Percentiles rank a stretch among this genome's conserved stretches.
Evolutionary conservation across 2,113 vertebrate species (phyloP).

Genomic region (Oxyura jamaicensis): DNA sequence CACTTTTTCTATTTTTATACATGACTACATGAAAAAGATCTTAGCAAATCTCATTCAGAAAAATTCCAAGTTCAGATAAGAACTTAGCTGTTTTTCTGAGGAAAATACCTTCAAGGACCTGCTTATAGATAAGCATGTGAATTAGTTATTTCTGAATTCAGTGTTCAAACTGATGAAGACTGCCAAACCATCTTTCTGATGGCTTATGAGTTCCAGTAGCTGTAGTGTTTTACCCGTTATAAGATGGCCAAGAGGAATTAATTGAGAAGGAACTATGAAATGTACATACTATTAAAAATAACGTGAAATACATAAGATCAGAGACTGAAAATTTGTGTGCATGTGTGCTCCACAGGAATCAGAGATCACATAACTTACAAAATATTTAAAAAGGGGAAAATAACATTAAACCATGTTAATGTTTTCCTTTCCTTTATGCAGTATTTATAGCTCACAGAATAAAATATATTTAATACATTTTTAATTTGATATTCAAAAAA

Average conservation of each 20-base stretch:
- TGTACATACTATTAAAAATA: not conserved
- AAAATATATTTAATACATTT: constrained; percentile 23
- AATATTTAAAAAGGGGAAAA: not conserved
- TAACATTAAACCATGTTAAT: not conserved
- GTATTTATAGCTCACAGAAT: not conserved
- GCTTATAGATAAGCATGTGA: not conserved
- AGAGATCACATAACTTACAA: not conserved
- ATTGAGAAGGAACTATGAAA: not conserved
- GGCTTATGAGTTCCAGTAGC: not conserved
- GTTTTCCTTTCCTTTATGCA: not conserved
- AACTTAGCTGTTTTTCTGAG: not conserved
- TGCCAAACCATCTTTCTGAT: not conserved
- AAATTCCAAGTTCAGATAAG: not conserved
- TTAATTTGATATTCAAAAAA: constrained; percentile 30
- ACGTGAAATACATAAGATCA: not conserved
- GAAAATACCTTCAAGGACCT: not conserved
- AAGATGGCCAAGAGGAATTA: not conserved
- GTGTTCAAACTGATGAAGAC: not conserved
- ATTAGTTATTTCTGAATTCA: not conserved
- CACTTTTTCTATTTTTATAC: not conserved
- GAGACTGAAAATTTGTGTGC: not conserved
- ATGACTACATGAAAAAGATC: not conserved
- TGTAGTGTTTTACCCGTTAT: not conserved
- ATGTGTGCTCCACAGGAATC: not conserved
- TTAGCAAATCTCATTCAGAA: not conserved